Evolutionary conservation across 2,888 invertebrate species (phyloP).

Genomic region (Endotricha flammealis): DNA sequence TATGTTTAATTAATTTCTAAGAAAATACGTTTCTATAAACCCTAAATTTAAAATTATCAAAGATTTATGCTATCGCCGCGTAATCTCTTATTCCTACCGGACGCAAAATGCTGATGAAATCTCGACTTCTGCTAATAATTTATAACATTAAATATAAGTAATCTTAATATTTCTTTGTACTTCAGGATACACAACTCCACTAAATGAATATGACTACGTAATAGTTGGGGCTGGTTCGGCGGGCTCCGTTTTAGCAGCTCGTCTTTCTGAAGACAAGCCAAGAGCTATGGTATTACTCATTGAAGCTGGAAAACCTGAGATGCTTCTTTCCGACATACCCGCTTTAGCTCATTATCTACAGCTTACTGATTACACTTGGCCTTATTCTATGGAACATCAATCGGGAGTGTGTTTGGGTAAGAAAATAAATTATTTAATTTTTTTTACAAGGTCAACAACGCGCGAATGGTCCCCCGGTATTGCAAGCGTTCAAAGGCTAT

Average conservation of each 20-base stretch:
- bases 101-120: too few relatives aligned
- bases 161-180: slow-evolving; percentile 15
- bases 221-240: slow-evolving; percentile 84
- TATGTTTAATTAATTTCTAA: not conserved
- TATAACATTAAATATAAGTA: too few relatives aligned
- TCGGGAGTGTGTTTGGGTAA: slow-evolving; percentile 73
- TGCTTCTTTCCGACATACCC: slow-evolving; percentile 77
- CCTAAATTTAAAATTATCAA: too few relatives aligned
- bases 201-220: slow-evolving; percentile 81
- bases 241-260: slow-evolving; percentile 83
- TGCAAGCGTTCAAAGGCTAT: too few relatives aligned
- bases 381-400: slow-evolving; percentile 80
- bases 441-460: too few relatives aligned
- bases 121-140: too few relatives aligned
- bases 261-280: slow-evolving; percentile 80
- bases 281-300: slow-evolving; percentile 78
- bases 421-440: too few relatives aligned
- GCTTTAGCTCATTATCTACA: slow-evolving; percentile 77
- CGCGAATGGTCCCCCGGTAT: too few relatives aligned
- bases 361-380: slow-evolving; percentile 80
- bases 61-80: too few relatives aligned
- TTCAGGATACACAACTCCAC: slow-evolving; percentile 42
- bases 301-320: slow-evolving; percentile 78
- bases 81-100: too few relatives aligned
- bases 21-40: too few relatives aligned